These are phyloP conservation scores for Tetragonisca angustula DNA, from an alignment of 2,888 invertebrate species.

Conservation along the genomic window DNA sequence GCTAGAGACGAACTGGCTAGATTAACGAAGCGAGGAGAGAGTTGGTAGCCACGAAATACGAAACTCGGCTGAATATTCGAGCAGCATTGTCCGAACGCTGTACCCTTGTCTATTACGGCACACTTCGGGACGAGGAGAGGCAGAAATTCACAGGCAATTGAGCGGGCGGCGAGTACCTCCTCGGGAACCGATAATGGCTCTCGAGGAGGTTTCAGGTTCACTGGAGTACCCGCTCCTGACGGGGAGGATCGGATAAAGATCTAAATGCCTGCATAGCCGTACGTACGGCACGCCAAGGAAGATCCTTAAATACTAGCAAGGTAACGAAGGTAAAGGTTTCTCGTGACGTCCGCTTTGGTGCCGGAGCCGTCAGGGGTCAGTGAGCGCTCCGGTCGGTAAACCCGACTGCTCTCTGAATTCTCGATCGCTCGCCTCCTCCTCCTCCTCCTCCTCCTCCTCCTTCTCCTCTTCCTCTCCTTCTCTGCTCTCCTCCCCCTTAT, in stretches of 20 bases:
- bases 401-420: slow-evolving; percentile 72
- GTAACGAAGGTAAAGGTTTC: slow-evolving; percentile 76
- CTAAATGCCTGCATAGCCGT: slow-evolving; percentile 71
- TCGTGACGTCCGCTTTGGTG: slow-evolving; percentile 73
- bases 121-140: slow-evolving; percentile 51
- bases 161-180: slow-evolving; percentile 58
- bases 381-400: slow-evolving; percentile 75
- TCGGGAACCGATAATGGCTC: slow-evolving; percentile 70
- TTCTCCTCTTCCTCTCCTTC: background rate
- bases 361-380: slow-evolving; percentile 75
- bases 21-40: slow-evolving; percentile 3
- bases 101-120: slow-evolving; percentile 58
- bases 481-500: background rate
- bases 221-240: slow-evolving; percentile 71
- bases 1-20: background rate
- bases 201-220: slow-evolving; percentile 72
- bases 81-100: background rate
- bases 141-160: slow-evolving; percentile 68
- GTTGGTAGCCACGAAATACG: background rate
- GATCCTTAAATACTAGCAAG: slow-evolving; percentile 75
- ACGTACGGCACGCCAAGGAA: slow-evolving; percentile 69
- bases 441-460: background rate
- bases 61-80: slow-evolving; percentile 44
- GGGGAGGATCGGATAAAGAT: slow-evolving; percentile 72
- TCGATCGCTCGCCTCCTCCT: slow-evolving; percentile 64